Conservation (phyloP, 1,140 invertebrate genomes). For the Zaprionus lachaisei region DNA sequence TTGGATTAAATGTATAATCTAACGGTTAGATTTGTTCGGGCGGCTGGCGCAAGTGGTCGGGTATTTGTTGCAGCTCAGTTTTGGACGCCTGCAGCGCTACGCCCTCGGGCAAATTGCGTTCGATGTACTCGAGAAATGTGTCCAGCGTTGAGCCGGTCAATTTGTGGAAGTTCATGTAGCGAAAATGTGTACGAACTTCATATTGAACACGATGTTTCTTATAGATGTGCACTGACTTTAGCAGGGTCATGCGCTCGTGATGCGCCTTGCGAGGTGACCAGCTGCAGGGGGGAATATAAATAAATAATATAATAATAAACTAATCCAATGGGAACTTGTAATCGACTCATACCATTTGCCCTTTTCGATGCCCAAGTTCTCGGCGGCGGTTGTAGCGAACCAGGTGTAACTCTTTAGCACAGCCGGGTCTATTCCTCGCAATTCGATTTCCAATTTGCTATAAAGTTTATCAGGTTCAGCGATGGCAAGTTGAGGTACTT, state of each 20-base stretch:
- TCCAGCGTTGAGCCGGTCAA: conserved; percentile 97
- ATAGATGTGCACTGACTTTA: conserved; percentile 95
- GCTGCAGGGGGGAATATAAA: conserved; percentile 85
- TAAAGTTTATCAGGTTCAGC: conserved; percentile 89
- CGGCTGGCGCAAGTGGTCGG: conserved; percentile 85
- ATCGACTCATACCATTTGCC: conserved; percentile 88
- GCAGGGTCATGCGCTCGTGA: conserved; percentile 91
- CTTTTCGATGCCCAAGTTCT: conserved; percentile 91
- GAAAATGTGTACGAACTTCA: conserved; percentile 97
- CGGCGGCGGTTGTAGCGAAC: conserved; percentile 92
- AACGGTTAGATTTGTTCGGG: conserved; percentile 67
- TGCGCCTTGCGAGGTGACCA: conserved; percentile 89
- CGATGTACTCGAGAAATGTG: conserved; percentile 98
- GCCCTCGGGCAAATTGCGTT: conserved; percentile 98
- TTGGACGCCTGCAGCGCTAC: conserved; percentile 97
- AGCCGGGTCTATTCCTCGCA: conserved; percentile 93
- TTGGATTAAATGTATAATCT: conserved; percentile 13
- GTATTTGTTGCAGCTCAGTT: conserved; percentile 87
- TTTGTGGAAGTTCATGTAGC: conserved; percentile 92
- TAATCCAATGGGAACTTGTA: background rate
- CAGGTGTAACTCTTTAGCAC: conserved; percentile 95
- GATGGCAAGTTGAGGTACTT: background rate
- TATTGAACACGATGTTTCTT: conserved; percentile 98
- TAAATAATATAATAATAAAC: no score
- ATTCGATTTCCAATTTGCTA: conserved; percentile 93